Evolutionary conservation across 2,888 invertebrate genomes (phyloP).

Genomic region (Rhagonycha lutea): DNA sequence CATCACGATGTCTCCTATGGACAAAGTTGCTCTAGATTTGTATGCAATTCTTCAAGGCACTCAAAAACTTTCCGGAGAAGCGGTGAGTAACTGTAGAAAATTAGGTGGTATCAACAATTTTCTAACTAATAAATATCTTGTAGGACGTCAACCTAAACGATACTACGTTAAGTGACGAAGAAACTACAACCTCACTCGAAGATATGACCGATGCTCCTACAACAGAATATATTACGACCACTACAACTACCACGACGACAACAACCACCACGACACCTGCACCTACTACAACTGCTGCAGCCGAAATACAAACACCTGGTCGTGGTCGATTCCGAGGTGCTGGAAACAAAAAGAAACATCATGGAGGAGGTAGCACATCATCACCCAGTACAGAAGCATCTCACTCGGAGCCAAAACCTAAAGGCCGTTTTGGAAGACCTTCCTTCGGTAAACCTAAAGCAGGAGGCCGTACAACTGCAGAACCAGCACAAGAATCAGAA

Average conservation of each 20-base stretch:
- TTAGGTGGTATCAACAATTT: background rate
- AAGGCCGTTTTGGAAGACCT: slow-evolving; percentile 53
- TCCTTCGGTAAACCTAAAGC: slow-evolving; percentile 59
- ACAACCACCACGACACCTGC: slow-evolving; percentile 62
- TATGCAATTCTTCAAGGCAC: slow-evolving; percentile 76
- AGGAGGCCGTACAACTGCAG: slow-evolving; percentile 48
- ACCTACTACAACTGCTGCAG: slow-evolving; percentile 55
- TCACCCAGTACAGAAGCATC: slow-evolving; percentile 43
- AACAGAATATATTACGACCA: slow-evolving; percentile 57
- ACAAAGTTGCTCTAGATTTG: slow-evolving; percentile 80
- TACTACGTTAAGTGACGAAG: slow-evolving; percentile 37
- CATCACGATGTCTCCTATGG: slow-evolving; percentile 72
- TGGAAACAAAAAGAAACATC: slow-evolving; percentile 47
- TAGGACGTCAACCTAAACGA: slow-evolving; percentile 38
- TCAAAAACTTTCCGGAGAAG: slow-evolving; percentile 57
- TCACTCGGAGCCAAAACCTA: slow-evolving; percentile 48
- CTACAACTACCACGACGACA: slow-evolving; percentile 62
- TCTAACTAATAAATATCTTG: background rate
- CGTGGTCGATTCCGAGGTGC: slow-evolving; percentile 41
- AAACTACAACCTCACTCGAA: slow-evolving; percentile 46
- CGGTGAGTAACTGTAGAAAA: slow-evolving; percentile 25
- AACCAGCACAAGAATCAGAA: slow-evolving; percentile 46
- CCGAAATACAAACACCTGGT: slow-evolving; percentile 48
- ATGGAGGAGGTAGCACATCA: slow-evolving; percentile 47
- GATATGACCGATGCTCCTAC: slow-evolving; percentile 54